These are phyloP conservation scores for Oryzias celebensis DNA, from an alignment of 2,113 vertebrate species.

Conservation along the genomic window DNA sequence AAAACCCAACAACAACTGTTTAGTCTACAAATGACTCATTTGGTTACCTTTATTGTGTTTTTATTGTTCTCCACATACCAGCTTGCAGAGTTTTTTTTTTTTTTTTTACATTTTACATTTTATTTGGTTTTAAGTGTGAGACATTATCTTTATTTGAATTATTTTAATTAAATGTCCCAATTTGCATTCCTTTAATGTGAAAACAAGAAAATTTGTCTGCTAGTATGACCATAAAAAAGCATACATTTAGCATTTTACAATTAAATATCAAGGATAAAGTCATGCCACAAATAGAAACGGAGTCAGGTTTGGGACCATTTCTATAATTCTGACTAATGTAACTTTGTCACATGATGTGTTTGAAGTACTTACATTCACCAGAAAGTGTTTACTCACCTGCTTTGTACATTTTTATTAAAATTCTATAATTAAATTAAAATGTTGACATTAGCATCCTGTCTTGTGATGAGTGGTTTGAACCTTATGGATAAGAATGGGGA, in stretches of 20 bases:
- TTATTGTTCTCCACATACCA: conserved; percentile 24
- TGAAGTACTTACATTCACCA: conserved; percentile 23
- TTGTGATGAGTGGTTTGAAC: conserved; percentile 53
- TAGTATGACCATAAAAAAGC: conserved; percentile 22
- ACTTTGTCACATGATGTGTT: conserved; percentile 12
- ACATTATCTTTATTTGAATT: conserved; percentile 18
- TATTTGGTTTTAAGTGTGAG: conserved; percentile 12
- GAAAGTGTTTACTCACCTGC: conserved; percentile 46
- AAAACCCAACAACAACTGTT: conserved; percentile 39
- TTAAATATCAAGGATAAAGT: conserved; percentile 5
- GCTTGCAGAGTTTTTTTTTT: conserved; percentile 11
- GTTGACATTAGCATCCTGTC: conserved; percentile 61
- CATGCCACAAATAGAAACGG: conserved; percentile 2
- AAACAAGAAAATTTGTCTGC: conserved; percentile 18
- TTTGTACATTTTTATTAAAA: conserved; percentile 40
- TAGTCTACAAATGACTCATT: conserved; percentile 36
- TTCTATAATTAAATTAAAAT: conserved; percentile 20
- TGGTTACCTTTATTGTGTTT: conserved; percentile 37
- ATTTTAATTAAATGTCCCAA: conserved; percentile 37
- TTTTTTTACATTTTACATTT: conserved; percentile 9
- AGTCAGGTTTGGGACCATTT: conserved; percentile 57
- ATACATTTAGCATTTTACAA: conserved; percentile 11
- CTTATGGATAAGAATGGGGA: too few species aligned
- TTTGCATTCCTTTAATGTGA: conserved; percentile 62
- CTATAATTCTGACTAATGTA: conserved; percentile 1